Evolutionary conservation across 2,113 vertebrate genomes (phyloP), one percentile per base, ranked within the genome.

Genomic region (Mirounga angustirostris): DNA sequence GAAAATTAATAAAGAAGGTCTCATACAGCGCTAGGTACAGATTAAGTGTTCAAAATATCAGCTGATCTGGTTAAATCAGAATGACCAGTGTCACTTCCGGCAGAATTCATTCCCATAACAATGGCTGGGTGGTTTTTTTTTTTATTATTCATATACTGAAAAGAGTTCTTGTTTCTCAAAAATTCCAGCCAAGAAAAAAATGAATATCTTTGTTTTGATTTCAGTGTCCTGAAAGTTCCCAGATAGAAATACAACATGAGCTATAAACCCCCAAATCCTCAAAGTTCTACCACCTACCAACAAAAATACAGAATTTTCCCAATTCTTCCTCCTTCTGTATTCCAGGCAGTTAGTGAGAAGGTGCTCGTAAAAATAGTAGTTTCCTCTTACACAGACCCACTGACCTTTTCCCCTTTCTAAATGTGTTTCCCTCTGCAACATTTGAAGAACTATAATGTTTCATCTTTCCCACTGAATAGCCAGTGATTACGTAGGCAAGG

Each of bases 401-500:
- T 92, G 73, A 80, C 81, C 81, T 96, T 95, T 43, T 97, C 71
- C 65, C 74, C 61, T 91, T 97, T 95, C 76, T 73, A 36, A 63
- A 82, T 26, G 43, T 86, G 9, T 50, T 95, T 93, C 58, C 52
- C 52, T 94, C 69, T 89, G 65, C 19, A 26, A 36, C 78, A 83
- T 80, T 81, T 94, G 54, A 81, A 89, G 89, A 96, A 89, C 40
- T 30, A 14, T 24, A 54, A 56, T 24, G 2, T 46, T 93, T 86
- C 36, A 18, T 61, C 92, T 90, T 97, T 93, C 82, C 84, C 63
- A 87, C 54, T 50, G 59, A 93, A 9, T 40, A 89, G 56, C 24
- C 7, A 43, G 12, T 61, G 30, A 63, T 71, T 79, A 40, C 3
- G 9, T 4, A 78, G 7, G 30, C 21, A n/a, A n/a, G 5, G 21